Evolutionary conservation across 2,888 invertebrate genomes (phyloP), one percentile per base, ranked within the genome.

Genomic region (Ormia ochracea): DNA sequence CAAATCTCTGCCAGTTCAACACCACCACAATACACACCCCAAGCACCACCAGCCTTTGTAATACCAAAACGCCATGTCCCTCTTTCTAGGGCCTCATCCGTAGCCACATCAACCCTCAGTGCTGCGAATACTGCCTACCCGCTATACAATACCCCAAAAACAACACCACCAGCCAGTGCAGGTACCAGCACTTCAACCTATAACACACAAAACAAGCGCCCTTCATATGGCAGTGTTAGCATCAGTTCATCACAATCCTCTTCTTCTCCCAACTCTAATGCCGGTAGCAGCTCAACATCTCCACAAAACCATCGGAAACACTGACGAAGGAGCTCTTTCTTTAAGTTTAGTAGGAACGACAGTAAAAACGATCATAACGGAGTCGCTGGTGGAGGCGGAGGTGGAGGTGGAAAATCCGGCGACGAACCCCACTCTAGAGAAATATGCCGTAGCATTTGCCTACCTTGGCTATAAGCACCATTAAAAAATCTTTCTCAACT

Each of bases 271-370:
- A 66, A 76, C 38, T 80, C 76, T 0, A 76, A 76, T 50, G 61
- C 45, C 19, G 70, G 76, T 26, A 75, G 74, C 74, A 82, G 72
- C 78, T 36, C 81, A 4, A 72, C 83, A 68, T 84, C 88, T 78
- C 85, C 85, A 61, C 85, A 86, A 84, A 77, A 85, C 52, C 81
- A 85, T 77, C 86, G 88, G 79, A 88, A 88, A 73, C 89, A 89
- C 89, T 89, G 89, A 89, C 89, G 89, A 86, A 88, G 89, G 85
- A 88, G 88, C 83, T 90, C 89, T 6, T 86, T 89, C 61, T 89
- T 89, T 66, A 87, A 86, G 61, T 86, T 88, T 69, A 84, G 84
- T 70, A 69, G 83, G 38, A 81, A 81, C 14, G 82, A 83, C 65
- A 54, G 56, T 50, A 68, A 72, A 56, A 26, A 58, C 7, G 74